These are phyloP conservation scores for Nibea albiflora DNA, from an alignment of 2,113 vertebrate species.

Conservation along the genomic window DNA sequence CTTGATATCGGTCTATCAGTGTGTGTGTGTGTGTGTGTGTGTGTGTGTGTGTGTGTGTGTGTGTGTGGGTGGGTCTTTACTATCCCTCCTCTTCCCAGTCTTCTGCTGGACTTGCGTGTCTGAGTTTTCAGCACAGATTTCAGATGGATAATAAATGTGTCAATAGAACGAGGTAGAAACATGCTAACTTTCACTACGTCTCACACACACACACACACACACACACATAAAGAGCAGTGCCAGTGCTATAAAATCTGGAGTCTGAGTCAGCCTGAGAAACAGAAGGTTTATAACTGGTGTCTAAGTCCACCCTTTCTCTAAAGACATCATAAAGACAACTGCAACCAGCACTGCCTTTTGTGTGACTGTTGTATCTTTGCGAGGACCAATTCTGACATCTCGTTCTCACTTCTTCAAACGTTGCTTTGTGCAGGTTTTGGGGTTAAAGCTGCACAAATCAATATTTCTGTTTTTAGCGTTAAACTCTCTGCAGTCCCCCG, in stretches of 20 bases:
- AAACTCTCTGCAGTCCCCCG: neutral
- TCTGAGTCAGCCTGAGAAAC: slow-evolving; percentile 54
- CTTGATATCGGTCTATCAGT: no score
- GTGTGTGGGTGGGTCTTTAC: no score
- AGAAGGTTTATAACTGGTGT: slow-evolving; percentile 55
- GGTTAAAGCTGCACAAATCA: neutral
- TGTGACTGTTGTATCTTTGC: slow-evolving; percentile 12
- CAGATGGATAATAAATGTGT: slow-evolving; percentile 61
- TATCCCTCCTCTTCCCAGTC: neutral
- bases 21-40: neutral
- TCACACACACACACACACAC: slow-evolving; percentile 30
- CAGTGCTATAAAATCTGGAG: slow-evolving; percentile 50
- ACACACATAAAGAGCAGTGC: slow-evolving; percentile 39
- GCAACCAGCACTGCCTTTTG: neutral
- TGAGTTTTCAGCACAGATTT: slow-evolving; percentile 41
- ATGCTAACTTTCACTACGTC: slow-evolving; percentile 41
- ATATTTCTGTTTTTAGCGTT: neutral
- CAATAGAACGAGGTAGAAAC: slow-evolving; percentile 44
- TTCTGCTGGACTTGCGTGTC: slow-evolving; percentile 36
- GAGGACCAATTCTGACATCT: slow-evolving; percentile 9
- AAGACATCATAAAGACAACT: slow-evolving; percentile 50
- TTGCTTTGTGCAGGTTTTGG: neutral
- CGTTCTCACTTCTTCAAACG: neutral
- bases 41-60: neutral
- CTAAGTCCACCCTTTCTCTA: slow-evolving; percentile 49